These are phyloP conservation scores for Dasyprocta punctata DNA, from an alignment of 2,113 vertebrate species.

Conservation along the genomic window DNA sequence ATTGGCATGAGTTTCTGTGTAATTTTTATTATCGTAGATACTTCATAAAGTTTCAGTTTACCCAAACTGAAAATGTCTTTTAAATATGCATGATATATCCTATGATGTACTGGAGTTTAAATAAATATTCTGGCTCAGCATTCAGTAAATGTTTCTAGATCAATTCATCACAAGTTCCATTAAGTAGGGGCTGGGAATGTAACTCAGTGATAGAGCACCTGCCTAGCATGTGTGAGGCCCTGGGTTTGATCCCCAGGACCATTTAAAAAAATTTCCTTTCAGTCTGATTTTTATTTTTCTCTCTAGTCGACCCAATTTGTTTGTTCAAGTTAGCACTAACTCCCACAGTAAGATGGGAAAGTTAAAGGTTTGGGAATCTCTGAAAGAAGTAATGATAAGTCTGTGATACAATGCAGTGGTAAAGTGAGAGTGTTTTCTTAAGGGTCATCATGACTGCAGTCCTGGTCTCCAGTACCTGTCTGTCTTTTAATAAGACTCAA, in stretches of 20 bases:
- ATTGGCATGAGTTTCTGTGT: constrained; percentile 54
- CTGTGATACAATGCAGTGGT: background rate
- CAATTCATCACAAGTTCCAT: background rate
- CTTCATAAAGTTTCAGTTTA: constrained; percentile 49
- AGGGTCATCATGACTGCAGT: background rate
- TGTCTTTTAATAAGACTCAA: background rate
- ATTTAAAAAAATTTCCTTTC: constrained; percentile 14
- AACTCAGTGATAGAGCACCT: background rate
- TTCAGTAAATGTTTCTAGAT: background rate
- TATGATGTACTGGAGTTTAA: constrained; percentile 33
- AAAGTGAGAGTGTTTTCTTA: background rate
- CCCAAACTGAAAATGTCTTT: constrained; percentile 41
- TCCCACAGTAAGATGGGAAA: constrained; percentile 29
- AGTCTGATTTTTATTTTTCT: constrained; percentile 14
- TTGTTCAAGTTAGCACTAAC: background rate
- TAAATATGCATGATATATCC: background rate
- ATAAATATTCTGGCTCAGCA: constrained; percentile 21
- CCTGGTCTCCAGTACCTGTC: background rate
- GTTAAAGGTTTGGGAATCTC: background rate
- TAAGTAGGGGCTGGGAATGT: background rate
- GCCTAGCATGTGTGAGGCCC: background rate
- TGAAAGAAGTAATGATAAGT: background rate
- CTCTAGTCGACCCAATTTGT: background rate
- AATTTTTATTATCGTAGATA: constrained; percentile 67
- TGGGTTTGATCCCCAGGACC: background rate